A percentile compares a stretch with the other conserved stretches of the same genome.
phyloP scores from a whole-genome alignment of 2,888 invertebrate genomes.

The Drosophila longiperda region DNA sequence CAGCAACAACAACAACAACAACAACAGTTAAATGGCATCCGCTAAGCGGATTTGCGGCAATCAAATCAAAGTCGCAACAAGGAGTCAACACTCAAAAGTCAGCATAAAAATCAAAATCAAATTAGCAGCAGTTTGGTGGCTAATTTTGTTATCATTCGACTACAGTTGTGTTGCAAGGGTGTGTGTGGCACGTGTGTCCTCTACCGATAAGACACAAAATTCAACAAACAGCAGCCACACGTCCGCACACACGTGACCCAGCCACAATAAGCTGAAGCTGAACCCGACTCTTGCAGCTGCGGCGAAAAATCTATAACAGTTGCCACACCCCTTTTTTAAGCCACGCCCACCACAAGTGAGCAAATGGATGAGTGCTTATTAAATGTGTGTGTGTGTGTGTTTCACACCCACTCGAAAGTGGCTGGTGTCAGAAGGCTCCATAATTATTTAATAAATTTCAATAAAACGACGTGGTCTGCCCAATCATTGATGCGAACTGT shows the following conservation, averaged over 20 bases:
- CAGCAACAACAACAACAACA: slow-evolving; percentile 9
- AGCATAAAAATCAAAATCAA: slow-evolving; percentile 79
- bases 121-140: slow-evolving; percentile 78
- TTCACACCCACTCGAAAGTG: slow-evolving; percentile 49
- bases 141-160: slow-evolving; percentile 72
- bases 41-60: slow-evolving; percentile 79
- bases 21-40: slow-evolving; percentile 65
- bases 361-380: not conserved
- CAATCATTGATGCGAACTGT: slow-evolving; percentile 11
- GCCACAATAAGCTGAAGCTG: slow-evolving; percentile 30
- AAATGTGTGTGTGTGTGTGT: not conserved
- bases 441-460: slow-evolving; percentile 48
- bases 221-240: slow-evolving; percentile 63
- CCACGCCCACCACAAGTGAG: slow-evolving; percentile 28
- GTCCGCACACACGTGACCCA: slow-evolving; percentile 66
- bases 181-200: slow-evolving; percentile 59
- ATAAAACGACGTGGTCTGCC: slow-evolving; percentile 36
- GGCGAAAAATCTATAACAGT: slow-evolving; percentile 42
- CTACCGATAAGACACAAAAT: slow-evolving; percentile 51
- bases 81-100: slow-evolving; percentile 26
- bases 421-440: not conserved
- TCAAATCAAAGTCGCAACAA: slow-evolving; percentile 53
- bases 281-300: slow-evolving; percentile 12
- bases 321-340: slow-evolving; percentile 34
- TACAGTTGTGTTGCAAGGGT: slow-evolving; percentile 35